Percentiles rank a stretch among this genome's conserved stretches.
phyloP scores from a whole-genome alignment of 1,140 invertebrate genomes.

The Adelges cooleyi region DNA sequence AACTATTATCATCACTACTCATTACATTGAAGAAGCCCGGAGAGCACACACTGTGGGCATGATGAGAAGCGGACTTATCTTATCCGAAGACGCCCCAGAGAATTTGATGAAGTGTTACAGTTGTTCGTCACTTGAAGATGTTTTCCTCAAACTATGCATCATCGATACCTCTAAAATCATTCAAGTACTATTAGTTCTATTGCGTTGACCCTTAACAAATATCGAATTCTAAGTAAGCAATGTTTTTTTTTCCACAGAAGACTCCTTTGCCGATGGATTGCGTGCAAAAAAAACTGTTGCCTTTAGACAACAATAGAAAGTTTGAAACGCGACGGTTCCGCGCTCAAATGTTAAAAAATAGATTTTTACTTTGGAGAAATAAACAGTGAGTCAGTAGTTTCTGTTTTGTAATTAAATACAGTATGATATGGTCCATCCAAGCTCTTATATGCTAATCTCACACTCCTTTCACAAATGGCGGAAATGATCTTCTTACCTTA shows the following conservation, averaged over 20 bases:
- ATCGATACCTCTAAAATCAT: constrained; percentile 17
- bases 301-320: constrained; percentile 12
- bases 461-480: no score
- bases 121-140: constrained; percentile 33
- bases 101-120: constrained; percentile 30
- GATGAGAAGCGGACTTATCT: constrained; percentile 48
- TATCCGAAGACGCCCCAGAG: constrained; percentile 47
- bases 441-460: no score
- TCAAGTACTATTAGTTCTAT: no score
- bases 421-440: no score
- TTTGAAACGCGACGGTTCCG: constrained; percentile 33
- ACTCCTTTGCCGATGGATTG: neutral
- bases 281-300: constrained; percentile 23
- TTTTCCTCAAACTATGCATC: constrained; percentile 32
- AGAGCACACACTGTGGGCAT: constrained; percentile 58
- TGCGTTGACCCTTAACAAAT: neutral
- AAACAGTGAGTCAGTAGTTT: no score
- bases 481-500: no score
- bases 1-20: constrained; percentile 79
- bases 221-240: no score
- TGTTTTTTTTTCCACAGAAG: neutral
- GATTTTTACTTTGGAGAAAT: constrained; percentile 43
- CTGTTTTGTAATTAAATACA: no score
- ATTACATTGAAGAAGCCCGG: constrained; percentile 86
- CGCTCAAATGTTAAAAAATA: constrained; percentile 34